A percentile compares a stretch with the other conserved stretches of the same genome.
These are phyloP conservation scores for Notothenia coriiceps DNA, from an alignment of 2,113 vertebrate genomes.

Conservation along the genomic window DNA sequence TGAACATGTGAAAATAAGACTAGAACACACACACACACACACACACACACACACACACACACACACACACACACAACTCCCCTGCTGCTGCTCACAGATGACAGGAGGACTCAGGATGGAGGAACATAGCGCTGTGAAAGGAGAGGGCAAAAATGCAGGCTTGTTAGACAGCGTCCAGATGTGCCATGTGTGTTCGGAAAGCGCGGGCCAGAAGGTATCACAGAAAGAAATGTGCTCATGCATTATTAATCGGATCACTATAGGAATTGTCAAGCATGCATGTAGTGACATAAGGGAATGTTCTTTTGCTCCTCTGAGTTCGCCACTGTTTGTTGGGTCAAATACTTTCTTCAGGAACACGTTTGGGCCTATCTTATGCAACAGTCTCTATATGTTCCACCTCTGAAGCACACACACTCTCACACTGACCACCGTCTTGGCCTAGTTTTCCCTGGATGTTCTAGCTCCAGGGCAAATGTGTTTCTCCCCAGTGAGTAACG, in stretches of 20 bases:
- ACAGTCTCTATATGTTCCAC: slow-evolving; percentile 12
- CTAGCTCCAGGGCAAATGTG: slow-evolving; percentile 55
- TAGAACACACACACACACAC: background rate
- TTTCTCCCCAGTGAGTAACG: slow-evolving; percentile 51
- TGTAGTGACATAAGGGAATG: background rate
- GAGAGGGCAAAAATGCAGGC: slow-evolving; percentile 46
- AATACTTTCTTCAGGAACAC: slow-evolving; percentile 3
- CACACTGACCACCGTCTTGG: slow-evolving; percentile 43
- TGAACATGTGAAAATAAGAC: no score
- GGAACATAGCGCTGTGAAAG: slow-evolving; percentile 42
- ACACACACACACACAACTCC: slow-evolving; percentile 8
- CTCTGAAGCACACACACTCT: slow-evolving; percentile 7
- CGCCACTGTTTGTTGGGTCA: background rate
- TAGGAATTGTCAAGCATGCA: background rate
- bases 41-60: background rate
- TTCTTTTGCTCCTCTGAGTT: background rate
- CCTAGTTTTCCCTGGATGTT: slow-evolving; percentile 62
- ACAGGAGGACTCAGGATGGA: slow-evolving; percentile 59
- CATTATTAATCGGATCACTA: slow-evolving; percentile 30
- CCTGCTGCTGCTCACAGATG: slow-evolving; percentile 48
- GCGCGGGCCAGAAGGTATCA: slow-evolving; percentile 9
- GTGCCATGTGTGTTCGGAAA: slow-evolving; percentile 36
- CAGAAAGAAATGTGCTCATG: background rate
- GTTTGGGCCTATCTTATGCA: background rate
- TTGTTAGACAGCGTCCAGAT: slow-evolving; percentile 70